These are phyloP conservation scores for Vireo griseus DNA, from an alignment of 2,797 vertebrate species.

Conservation along the genomic window DNA sequence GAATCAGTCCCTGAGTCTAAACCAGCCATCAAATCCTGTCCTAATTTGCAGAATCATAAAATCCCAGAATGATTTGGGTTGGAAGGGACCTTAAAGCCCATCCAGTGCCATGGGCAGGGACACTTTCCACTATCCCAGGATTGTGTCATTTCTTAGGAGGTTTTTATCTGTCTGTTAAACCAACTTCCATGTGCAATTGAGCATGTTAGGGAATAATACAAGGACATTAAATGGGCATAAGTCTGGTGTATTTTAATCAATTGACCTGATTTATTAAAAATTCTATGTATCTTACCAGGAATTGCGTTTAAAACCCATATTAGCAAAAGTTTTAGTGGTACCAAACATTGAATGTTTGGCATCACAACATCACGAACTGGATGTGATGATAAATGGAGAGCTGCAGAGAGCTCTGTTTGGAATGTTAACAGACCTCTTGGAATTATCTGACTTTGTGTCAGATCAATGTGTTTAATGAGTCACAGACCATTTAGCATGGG, in stretches of 20 bases:
- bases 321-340: conserved; percentile 29
- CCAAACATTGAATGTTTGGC: conserved; percentile 4
- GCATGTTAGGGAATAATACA: conserved; percentile 37
- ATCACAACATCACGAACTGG: background rate
- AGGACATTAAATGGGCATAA: conserved; percentile 1
- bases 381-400: conserved; percentile 55
- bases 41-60: background rate
- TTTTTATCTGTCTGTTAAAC: conserved; percentile 38
- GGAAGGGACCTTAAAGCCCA: background rate
- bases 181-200: conserved; percentile 26
- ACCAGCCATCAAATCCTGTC: background rate
- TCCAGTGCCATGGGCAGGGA: background rate
- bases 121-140: background rate
- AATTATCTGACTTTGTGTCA: conserved; percentile 65
- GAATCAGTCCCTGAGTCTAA: background rate
- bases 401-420: conserved; percentile 30
- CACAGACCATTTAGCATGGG: conserved; percentile 11
- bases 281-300: conserved; percentile 39
- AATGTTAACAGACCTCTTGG: conserved; percentile 60
- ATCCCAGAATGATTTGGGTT: background rate
- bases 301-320: conserved; percentile 46
- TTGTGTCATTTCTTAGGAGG: conserved; percentile 21
- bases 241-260: conserved; percentile 56
- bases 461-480: conserved; percentile 56
- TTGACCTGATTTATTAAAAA: conserved; percentile 35